Conservation (phyloP, 2,888 invertebrate species). For the Hybos culiciformis region DNA sequence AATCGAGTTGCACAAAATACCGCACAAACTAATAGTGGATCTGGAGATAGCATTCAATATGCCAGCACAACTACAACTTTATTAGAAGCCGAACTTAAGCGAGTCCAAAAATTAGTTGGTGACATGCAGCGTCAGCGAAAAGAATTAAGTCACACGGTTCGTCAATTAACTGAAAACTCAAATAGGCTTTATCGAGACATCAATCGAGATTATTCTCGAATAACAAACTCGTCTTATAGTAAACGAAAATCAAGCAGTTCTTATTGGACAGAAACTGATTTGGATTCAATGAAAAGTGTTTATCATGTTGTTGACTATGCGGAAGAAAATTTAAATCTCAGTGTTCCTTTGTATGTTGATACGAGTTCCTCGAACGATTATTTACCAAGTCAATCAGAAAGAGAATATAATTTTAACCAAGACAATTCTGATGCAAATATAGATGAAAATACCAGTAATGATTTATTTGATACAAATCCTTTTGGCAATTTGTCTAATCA, state of each 20-base stretch:
- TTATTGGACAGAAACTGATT: slow-evolving; percentile 75
- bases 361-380: slow-evolving; percentile 32
- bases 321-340: slow-evolving; percentile 22
- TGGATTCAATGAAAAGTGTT: slow-evolving; percentile 65
- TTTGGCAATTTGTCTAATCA: slow-evolving; percentile 49
- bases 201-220: slow-evolving; percentile 27
- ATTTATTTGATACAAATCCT: slow-evolving; percentile 30
- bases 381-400: slow-evolving; percentile 22
- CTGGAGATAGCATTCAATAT: slow-evolving; percentile 36
- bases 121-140: slow-evolving; percentile 76
- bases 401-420: slow-evolving; percentile 24
- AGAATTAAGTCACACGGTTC: slow-evolving; percentile 72
- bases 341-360: slow-evolving; percentile 57
- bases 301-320: slow-evolving; percentile 50
- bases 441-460: slow-evolving; percentile 32
- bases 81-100: slow-evolving; percentile 64
- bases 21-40: slow-evolving; percentile 16
- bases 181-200: slow-evolving; percentile 53
- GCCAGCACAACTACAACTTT: slow-evolving; percentile 47
- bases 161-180: slow-evolving; percentile 70
- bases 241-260: slow-evolving; percentile 51
- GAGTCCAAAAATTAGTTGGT: slow-evolving; percentile 72
- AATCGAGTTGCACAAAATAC: slow-evolving; percentile 48
- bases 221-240: slow-evolving; percentile 21
- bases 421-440: slow-evolving; percentile 27